Percentiles rank a stretch among this genome's conserved stretches.
Conservation (phyloP, 2,797 vertebrate species). For the Cephalopachus bancanus region DNA sequence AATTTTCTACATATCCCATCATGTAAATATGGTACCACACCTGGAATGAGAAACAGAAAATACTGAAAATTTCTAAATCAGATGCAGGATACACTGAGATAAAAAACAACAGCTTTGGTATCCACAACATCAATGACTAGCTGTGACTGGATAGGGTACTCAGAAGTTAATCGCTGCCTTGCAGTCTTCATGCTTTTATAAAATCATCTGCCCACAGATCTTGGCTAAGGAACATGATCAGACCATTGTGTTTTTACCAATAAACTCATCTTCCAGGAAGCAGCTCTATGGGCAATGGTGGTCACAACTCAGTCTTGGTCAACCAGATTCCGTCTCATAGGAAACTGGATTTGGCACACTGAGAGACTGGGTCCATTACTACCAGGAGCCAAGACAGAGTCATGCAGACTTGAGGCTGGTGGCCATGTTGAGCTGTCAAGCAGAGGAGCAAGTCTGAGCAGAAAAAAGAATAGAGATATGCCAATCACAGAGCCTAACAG, state of each 20-base stretch:
- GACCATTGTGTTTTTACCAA: background rate
- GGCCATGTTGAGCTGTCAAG: background rate
- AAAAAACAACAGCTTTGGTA: background rate
- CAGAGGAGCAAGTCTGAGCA: background rate
- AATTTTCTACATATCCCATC: background rate
- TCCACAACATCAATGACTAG: background rate
- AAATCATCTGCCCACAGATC: background rate
- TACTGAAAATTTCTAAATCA: constrained; percentile 33
- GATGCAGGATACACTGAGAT: background rate
- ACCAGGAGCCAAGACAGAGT: background rate
- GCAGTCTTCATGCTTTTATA: background rate
- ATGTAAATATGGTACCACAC: background rate
- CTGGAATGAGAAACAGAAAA: constrained; percentile 32
- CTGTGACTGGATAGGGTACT: background rate
- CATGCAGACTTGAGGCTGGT: background rate
- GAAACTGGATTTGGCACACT: background rate
- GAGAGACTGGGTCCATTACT: background rate
- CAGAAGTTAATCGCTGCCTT: background rate
- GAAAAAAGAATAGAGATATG: background rate
- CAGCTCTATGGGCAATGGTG: background rate
- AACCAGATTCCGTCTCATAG: background rate
- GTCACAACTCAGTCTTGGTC: background rate
- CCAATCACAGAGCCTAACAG: background rate
- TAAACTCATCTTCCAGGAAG: background rate
- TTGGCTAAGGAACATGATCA: background rate